Conservation (phyloP, 2,888 invertebrate species). For the Euzetes globulus region DNA sequence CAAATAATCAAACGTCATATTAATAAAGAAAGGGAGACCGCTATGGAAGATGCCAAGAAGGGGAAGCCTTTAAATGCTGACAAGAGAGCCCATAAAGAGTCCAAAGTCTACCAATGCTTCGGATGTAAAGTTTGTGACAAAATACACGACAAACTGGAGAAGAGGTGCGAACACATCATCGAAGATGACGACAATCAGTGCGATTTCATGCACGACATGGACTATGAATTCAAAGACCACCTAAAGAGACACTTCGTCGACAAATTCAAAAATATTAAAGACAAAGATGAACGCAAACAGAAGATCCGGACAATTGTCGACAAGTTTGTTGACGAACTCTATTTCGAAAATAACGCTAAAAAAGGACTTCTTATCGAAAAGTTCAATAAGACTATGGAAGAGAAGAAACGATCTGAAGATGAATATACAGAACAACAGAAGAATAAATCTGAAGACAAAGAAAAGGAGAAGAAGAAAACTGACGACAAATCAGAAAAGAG, state of each 20-base stretch:
- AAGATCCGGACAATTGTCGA: background rate
- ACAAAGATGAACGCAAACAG: background rate
- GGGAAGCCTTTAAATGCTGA: background rate
- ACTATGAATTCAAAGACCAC: slow-evolving; percentile 19
- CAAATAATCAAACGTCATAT: slow-evolving; percentile 16
- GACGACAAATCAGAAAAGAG: too few relatives aligned
- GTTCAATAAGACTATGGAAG: background rate
- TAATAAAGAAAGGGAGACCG: background rate
- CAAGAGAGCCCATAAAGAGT: background rate
- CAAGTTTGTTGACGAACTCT: background rate
- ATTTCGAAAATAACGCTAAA: slow-evolving; percentile 8
- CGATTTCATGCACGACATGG: slow-evolving; percentile 2
- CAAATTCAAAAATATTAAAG: background rate
- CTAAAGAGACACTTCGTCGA: background rate
- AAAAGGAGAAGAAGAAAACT: too few relatives aligned
- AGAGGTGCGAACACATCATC: background rate
- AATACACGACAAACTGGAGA: background rate
- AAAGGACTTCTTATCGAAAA: background rate
- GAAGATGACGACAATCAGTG: background rate
- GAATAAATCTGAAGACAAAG: too few relatives aligned
- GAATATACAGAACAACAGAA: background rate
- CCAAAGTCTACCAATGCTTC: background rate
- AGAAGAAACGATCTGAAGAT: background rate
- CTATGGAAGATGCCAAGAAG: background rate
- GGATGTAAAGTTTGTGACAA: slow-evolving; percentile 19